phyloP scores from a whole-genome alignment of 2,797 vertebrate species.

The Sebastes aleutianus region DNA sequence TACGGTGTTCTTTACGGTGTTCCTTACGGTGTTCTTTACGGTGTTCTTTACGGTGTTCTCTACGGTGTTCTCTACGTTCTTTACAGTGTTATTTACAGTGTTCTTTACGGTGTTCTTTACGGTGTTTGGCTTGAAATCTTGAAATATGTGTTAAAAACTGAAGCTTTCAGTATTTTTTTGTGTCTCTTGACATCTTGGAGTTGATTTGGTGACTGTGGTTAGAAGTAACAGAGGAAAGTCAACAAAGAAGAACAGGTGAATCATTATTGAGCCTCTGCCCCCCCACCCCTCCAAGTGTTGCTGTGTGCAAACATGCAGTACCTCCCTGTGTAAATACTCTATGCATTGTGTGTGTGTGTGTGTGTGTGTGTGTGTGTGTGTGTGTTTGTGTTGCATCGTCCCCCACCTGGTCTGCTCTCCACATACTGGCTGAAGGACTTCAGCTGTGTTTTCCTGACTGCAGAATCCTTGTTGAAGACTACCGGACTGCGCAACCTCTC shows the following conservation, averaged over 20 bases:
- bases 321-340: conserved; percentile 39
- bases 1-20: too few species aligned
- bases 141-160: neutral
- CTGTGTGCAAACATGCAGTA: conserved; percentile 5
- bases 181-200: neutral
- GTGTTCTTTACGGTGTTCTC: too few species aligned
- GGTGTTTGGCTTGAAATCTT: neutral
- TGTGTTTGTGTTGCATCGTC: neutral
- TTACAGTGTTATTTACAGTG: too few species aligned
- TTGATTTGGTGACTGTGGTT: neutral
- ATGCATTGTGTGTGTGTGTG: conserved; percentile 4
- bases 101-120: neutral
- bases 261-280: neutral
- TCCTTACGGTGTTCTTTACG: fast-evolving
- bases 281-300: neutral
- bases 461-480: conserved; percentile 94
- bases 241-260: neutral
- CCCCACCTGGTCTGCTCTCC: conserved; percentile 93
- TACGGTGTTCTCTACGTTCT: too few species aligned
- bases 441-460: conserved; percentile 96
- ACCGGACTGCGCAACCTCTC: conserved; percentile 93
- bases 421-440: conserved; percentile 99
- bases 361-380: neutral
- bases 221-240: neutral
- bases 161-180: neutral